Conservation (phyloP, 2,797 vertebrate species). For the Enteromius trimaculatus region DNA sequence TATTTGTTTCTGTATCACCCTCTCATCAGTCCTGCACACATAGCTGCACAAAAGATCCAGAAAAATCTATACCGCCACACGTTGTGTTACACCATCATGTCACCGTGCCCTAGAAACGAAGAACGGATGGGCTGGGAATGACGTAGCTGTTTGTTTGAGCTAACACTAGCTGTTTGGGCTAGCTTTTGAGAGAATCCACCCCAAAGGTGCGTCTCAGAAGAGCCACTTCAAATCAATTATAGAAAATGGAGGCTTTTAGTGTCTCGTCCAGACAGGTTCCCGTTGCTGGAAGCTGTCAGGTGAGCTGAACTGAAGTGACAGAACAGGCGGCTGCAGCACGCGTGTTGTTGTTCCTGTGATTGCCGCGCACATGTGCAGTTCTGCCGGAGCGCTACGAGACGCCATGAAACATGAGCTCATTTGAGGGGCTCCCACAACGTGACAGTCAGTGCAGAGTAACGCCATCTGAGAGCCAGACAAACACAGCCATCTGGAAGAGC, state of each 20-base stretch:
- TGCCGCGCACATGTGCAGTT: background rate
- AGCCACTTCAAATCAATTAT: conserved; percentile 75
- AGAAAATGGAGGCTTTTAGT: conserved; percentile 74
- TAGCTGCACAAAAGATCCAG: background rate
- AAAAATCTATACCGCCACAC: background rate
- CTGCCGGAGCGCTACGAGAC: background rate
- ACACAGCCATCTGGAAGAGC: conserved; percentile 9
- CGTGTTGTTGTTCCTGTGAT: conserved; percentile 16
- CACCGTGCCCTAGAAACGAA: background rate
- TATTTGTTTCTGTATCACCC: background rate
- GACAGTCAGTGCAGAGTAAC: conserved; percentile 27
- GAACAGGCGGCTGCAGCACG: background rate
- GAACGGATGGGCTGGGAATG: background rate
- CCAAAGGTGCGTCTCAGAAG: conserved; percentile 65
- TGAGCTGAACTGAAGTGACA: conserved; percentile 54
- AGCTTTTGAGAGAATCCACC: conserved; percentile 60
- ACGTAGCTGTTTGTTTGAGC: conserved; percentile 65
- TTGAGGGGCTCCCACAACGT: conserved; percentile 12
- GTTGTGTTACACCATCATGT: background rate
- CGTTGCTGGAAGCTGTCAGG: conserved; percentile 59
- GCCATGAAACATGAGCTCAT: conserved; percentile 24
- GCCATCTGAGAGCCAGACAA: conserved; percentile 26
- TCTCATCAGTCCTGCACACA: background rate
- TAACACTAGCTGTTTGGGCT: conserved; percentile 68
- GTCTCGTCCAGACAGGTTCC: conserved; percentile 63